Percentiles rank a stretch among this genome's conserved stretches.
Conservation (phyloP, 2,797 vertebrate species). For the Neosalanx taihuensis region DNA sequence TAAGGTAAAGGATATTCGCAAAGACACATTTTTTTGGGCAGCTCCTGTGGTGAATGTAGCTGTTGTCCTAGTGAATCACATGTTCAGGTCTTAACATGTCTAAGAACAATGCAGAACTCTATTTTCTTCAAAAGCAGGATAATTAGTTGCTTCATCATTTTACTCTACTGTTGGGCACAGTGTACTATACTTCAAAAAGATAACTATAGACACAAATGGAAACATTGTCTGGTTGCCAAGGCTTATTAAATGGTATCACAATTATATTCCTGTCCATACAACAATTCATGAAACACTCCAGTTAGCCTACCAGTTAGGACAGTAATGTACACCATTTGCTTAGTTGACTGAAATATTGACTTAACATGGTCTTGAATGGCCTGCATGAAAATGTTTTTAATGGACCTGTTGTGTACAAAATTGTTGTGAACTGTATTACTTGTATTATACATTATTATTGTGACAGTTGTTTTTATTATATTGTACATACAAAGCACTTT, state of each 20-base stretch:
- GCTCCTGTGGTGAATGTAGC: constrained; percentile 67
- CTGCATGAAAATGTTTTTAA: constrained; percentile 62
- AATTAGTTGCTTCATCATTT: constrained; percentile 34
- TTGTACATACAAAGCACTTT: constrained; percentile 81
- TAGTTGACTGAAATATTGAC: constrained; percentile 68
- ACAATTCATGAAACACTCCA: constrained; percentile 39
- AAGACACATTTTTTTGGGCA: constrained; percentile 45
- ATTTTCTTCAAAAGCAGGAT: constrained; percentile 47
- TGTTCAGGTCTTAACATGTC: constrained; percentile 31
- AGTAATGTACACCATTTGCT: constrained; percentile 50
- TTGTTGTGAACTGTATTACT: constrained; percentile 75
- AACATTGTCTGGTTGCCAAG: background rate
- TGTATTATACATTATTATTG: constrained; percentile 72
- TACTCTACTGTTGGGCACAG: constrained; percentile 25
- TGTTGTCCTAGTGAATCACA: constrained; percentile 35
- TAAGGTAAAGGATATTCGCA: constrained; percentile 27
- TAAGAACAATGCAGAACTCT: constrained; percentile 32
- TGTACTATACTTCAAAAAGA: constrained; percentile 17
- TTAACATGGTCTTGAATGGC: constrained; percentile 69
- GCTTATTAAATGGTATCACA: constrained; percentile 12
- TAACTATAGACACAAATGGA: constrained; percentile 21
- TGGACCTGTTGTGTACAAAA: constrained; percentile 68
- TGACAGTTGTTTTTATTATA: constrained; percentile 79
- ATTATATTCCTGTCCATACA: constrained; percentile 38
- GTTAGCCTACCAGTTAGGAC: constrained; percentile 43